Evolutionary conservation across 2,888 invertebrate species (phyloP), one percentile per base, ranked within the genome.

Genomic region (Pecten maximus): DNA sequence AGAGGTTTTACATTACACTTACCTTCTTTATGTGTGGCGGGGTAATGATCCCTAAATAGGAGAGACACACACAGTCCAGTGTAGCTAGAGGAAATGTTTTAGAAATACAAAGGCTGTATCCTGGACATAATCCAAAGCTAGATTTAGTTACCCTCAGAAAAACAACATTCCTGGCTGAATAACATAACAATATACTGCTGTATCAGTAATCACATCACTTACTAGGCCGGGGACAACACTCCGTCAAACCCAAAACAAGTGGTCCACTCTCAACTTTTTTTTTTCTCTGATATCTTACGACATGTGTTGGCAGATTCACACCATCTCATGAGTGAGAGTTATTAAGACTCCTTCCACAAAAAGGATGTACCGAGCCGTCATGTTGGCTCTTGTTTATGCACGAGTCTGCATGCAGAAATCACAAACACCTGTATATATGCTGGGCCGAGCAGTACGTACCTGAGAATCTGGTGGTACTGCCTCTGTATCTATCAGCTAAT

Each of bases 41-140:
- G 6, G 28, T 28, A 8, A 12, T 35, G 74, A 28, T 74, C 74
- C 74, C 74, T 35, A 74, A 3, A 74, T 74, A 74, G 4, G 35
- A 74, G 74, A n/a, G n/a, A n/a, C n/a, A 74, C 74, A 74, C 28
- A 74, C 12, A 74, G 74, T 74, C 74, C 74, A 74, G 74, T 74
- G 35, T 6, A 10, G 74, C 23, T 35, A 2, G 74, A 28, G 35
- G 74, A 74, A 74, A 15, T 74, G 74, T 74, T 74, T 74, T 74
- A 74, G 35, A 35, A 74, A 10, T 16, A 28, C 28, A 74, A 74
- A 35, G 74, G 12, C 74, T 35, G 35, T 35, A 74, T 74, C 74
- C 74, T 74, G 74, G 74, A 74, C 35, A 74, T 74, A 74, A 74
- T 74, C 74, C 74, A 74, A 74, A 74, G 8, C 35, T 6, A 74